A percentile compares a stretch with the other conserved stretches of the same genome.
Evolutionary conservation across 2,113 vertebrate genomes (phyloP).

Genomic region (Scomber colias): DNA sequence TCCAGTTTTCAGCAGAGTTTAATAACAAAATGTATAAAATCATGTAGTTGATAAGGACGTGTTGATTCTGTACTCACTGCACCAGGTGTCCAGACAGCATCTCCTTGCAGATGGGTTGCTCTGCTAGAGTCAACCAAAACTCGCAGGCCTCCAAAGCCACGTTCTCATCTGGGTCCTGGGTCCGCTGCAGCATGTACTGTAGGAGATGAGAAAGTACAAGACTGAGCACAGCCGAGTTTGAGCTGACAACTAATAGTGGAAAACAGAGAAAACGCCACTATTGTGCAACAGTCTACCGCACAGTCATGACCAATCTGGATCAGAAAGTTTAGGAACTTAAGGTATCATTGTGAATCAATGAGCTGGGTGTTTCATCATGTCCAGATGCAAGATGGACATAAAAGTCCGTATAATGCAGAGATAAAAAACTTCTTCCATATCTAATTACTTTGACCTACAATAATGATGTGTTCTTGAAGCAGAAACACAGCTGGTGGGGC

Average conservation of each 20-base stretch:
- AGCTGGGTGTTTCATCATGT: constrained; percentile 73
- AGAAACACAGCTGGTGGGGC: background rate
- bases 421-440: too few species aligned
- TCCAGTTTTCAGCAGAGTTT: too few species aligned
- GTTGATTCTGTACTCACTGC: constrained; percentile 86
- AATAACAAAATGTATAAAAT: background rate
- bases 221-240: background rate
- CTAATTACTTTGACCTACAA: background rate
- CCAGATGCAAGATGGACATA: constrained; percentile 25
- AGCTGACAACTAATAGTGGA: background rate
- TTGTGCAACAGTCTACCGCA: background rate
- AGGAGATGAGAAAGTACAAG: background rate
- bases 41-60: too few species aligned
- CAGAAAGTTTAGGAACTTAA: constrained; percentile 66
- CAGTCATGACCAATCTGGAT: constrained; percentile 47
- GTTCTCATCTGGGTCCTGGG: constrained; percentile 95
- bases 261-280: background rate
- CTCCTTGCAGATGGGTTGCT: constrained; percentile 97
- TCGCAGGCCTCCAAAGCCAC: constrained; percentile 96
- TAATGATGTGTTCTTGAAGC: too few species aligned
- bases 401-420: background rate
- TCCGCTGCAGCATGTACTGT: constrained; percentile 97
- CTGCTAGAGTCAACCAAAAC: constrained; percentile 96
- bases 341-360: constrained; percentile 74
- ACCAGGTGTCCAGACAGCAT: constrained; percentile 91